Conservation (phyloP, 2,797 vertebrate species). For the Diplodus puntazzo region DNA sequence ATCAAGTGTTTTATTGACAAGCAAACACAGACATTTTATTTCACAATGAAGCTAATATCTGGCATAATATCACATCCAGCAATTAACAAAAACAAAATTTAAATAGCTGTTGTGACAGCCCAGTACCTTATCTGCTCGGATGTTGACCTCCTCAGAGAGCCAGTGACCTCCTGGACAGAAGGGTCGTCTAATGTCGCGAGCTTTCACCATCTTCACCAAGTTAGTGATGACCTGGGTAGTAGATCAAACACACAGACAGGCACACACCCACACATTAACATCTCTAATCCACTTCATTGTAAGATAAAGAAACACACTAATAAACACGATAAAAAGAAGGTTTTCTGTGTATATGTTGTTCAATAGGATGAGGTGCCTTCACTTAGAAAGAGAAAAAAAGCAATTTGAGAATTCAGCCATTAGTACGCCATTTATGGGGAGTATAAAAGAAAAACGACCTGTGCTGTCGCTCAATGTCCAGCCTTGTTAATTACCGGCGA, state of each 20-base stretch:
- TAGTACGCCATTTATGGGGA: conserved; percentile 77
- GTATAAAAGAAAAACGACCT: conserved; percentile 81
- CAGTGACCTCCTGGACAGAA: conserved; percentile 97
- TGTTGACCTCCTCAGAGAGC: conserved; percentile 97
- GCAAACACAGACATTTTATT: neutral
- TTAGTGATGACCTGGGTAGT: conserved; percentile 94
- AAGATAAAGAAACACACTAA: neutral
- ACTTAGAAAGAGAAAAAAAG: conserved; percentile 56
- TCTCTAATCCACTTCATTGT: neutral
- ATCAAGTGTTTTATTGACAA: neutral
- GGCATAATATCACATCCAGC: neutral
- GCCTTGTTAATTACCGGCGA: conserved; percentile 77
- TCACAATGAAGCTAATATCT: neutral
- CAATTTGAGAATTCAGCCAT: conserved; percentile 81
- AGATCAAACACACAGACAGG: conserved; percentile 53
- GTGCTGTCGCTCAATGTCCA: conserved; percentile 70
- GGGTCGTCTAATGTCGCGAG: conserved; percentile 94
- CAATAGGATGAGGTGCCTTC: conserved; percentile 52
- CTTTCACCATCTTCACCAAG: conserved; percentile 99
- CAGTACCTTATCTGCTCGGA: conserved; percentile 96
- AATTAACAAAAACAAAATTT: neutral
- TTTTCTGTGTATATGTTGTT: conserved; percentile 20
- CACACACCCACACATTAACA: conserved; percentile 25
- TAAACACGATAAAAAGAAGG: conserved; percentile 11
- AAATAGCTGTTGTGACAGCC: neutral